phyloP scores from a whole-genome alignment of 2,113 vertebrate species.

The Cygnus buccinator region DNA sequence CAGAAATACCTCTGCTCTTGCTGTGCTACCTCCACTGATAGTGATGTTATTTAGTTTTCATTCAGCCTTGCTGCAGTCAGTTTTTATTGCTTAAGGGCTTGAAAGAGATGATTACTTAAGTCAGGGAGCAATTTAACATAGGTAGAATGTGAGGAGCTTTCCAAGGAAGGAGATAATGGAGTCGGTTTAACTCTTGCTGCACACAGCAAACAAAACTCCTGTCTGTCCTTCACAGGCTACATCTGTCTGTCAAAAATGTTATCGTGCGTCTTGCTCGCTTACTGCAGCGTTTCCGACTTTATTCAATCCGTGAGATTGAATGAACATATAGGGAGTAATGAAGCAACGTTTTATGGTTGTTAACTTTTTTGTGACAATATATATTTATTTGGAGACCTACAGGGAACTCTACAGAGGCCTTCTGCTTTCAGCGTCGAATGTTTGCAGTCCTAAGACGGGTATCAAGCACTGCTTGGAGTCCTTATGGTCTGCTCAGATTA shows the following conservation, averaged over 20 bases:
- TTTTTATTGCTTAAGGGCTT: slow-evolving; percentile 49
- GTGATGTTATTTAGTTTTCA: slow-evolving; percentile 23
- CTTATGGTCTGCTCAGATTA: not conserved
- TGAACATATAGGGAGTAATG: not conserved
- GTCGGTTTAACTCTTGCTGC: not conserved
- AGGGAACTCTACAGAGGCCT: not conserved
- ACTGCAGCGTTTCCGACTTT: not conserved
- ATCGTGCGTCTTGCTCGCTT: not conserved
- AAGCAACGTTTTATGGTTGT: not conserved
- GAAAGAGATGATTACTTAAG: slow-evolving; percentile 55
- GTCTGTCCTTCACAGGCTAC: not conserved
- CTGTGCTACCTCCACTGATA: not conserved
- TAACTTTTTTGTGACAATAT: not conserved
- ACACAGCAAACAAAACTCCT: not conserved
- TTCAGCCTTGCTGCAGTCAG: not conserved
- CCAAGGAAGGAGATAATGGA: not conserved
- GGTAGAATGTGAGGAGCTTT: slow-evolving; percentile 27
- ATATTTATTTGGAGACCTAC: not conserved
- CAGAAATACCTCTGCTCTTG: slow-evolving; percentile 31
- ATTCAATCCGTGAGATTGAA: not conserved
- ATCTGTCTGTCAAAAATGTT: not conserved
- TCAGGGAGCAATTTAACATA: slow-evolving; percentile 17
- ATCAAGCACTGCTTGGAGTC: not conserved
- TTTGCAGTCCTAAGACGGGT: not conserved
- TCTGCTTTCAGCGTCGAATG: not conserved